Percentiles rank a stretch among this genome's conserved stretches.
These are phyloP conservation scores for Eupithecia subumbrata DNA, from an alignment of 2,888 invertebrate genomes.

Conservation along the genomic window DNA sequence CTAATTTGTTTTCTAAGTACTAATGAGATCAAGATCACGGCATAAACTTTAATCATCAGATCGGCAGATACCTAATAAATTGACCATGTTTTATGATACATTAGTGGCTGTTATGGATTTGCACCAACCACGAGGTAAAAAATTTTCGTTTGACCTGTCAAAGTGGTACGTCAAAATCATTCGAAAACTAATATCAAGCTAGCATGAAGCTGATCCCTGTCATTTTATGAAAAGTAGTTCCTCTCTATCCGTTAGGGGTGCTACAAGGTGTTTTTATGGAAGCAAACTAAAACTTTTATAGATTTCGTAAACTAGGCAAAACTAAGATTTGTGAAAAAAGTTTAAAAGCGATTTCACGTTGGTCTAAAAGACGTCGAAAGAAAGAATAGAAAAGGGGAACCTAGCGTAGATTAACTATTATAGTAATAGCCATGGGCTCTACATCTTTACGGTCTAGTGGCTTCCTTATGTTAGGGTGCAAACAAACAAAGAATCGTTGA, in stretches of 20 bases:
- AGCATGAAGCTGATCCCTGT: too few relatives aligned
- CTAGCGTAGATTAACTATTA: background rate
- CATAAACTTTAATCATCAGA: constrained; percentile 20
- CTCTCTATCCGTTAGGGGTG: background rate
- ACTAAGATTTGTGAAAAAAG: background rate
- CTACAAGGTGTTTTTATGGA: background rate
- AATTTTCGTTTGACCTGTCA: background rate
- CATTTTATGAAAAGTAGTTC: background rate
- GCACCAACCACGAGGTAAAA: background rate
- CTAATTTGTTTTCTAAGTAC: constrained; percentile 48
- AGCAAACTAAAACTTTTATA: background rate
- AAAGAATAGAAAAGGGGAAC: background rate
- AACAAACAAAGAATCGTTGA: constrained; percentile 1
- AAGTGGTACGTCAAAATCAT: background rate
- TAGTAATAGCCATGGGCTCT: background rate
- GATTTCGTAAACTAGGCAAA: background rate
- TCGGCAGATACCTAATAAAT: background rate
- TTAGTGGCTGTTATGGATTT: background rate
- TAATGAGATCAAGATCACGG: constrained; percentile 30
- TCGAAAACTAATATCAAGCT: background rate
- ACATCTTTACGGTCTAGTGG: constrained; percentile 3
- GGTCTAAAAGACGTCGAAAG: background rate
- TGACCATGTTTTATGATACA: background rate
- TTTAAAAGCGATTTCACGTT: background rate
- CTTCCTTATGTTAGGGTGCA: background rate